Percentiles rank a stretch among this genome's conserved stretches.
Conservation (phyloP, 2,113 vertebrate species). For the Pollimyrus isidori region DNA sequence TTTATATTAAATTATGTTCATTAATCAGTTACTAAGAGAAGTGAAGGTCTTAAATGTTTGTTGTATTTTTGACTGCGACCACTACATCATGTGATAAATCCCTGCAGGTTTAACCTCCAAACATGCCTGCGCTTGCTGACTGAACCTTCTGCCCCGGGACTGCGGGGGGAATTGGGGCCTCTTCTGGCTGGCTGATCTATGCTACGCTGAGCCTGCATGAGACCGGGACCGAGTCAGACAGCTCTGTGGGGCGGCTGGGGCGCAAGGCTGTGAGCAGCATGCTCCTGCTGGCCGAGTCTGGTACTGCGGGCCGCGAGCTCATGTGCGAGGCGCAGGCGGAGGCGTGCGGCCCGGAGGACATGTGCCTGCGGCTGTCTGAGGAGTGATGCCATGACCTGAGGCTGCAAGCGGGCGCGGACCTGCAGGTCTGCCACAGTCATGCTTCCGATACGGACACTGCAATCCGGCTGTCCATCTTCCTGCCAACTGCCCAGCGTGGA, state of each 20-base stretch:
- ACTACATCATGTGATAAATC: background rate
- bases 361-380: slow-evolving; percentile 27
- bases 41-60: background rate
- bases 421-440: slow-evolving; percentile 12
- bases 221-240: slow-evolving; percentile 22
- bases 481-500: background rate
- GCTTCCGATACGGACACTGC: background rate
- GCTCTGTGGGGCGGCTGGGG: slow-evolving; percentile 18
- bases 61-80: background rate
- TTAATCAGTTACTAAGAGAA: background rate
- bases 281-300: slow-evolving; percentile 17
- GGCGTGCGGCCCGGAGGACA: slow-evolving; percentile 1
- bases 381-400: slow-evolving; percentile 26
- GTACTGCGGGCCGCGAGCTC: slow-evolving; percentile 9
- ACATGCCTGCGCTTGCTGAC: slow-evolving; percentile 20
- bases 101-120: slow-evolving; percentile 29
- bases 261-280: slow-evolving; percentile 19
- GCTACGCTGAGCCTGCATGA: slow-evolving; percentile 17
- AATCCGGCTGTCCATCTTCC: background rate
- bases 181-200: slow-evolving; percentile 26
- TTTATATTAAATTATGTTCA: background rate
- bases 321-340: slow-evolving; percentile 28
- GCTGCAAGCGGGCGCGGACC: slow-evolving; percentile 14
- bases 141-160: slow-evolving; percentile 1
- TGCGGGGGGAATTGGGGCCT: background rate